phyloP scores from a whole-genome alignment of 2,888 invertebrate species.

The Rhopalosiphum nymphaeae region DNA sequence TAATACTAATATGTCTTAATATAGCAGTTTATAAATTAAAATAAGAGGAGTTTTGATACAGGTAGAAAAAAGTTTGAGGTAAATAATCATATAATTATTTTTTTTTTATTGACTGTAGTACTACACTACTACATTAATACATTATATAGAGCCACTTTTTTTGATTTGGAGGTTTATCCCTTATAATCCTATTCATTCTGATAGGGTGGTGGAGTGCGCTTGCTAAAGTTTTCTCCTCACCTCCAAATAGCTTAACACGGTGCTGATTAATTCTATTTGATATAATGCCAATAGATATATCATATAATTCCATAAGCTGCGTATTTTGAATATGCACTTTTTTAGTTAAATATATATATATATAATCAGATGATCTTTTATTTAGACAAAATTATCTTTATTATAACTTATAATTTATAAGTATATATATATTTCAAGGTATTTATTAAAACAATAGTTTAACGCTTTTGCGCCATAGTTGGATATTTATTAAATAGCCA shows the following conservation, averaged over 20 bases:
- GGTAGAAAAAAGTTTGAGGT: neutral
- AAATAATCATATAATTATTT: neutral
- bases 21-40: neutral
- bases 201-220: neutral
- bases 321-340: neutral
- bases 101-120: too few species aligned
- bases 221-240: neutral
- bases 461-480: neutral
- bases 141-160: neutral
- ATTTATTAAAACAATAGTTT: neutral
- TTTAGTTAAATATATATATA: slow-evolving; percentile 2
- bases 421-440: neutral
- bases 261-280: neutral
- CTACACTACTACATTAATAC: neutral
- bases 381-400: neutral
- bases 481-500: neutral
- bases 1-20: neutral
- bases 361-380: slow-evolving; percentile 6
- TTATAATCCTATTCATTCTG: neutral
- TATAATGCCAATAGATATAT: neutral
- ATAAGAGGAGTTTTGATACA: neutral
- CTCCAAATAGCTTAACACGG: neutral
- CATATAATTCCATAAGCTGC: neutral
- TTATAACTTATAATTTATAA: neutral
- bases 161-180: neutral